Base-by-base conservation (phyloP, 2,113 vertebrate species). In the Toxostoma redivivum region DNA sequence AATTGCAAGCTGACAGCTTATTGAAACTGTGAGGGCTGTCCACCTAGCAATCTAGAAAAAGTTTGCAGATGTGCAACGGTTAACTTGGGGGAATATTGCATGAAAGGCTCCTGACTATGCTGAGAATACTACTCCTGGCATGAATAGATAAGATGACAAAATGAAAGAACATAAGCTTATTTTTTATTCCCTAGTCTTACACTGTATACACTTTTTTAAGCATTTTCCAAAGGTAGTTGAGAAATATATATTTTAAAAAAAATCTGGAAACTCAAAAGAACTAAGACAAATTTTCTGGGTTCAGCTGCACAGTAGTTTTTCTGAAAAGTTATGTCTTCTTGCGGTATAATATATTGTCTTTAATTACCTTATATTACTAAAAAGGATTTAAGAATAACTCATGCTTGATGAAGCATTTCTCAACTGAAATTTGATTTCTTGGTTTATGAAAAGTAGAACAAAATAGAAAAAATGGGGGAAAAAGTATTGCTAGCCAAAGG, bases 341-440 rank as follows among this genome's bases (percentile, higher is more conserved):
- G 16, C 48, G 45, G 33, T 79, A 60, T 54, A 88, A 27, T 65
- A 76, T 70, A 91, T 94, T 94, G 5, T 18, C 35, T 94, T 79
- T 81, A 51, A 91, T 85, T 82, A 25, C 15, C 62, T 94, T 95
- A 61, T 62, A 94, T 67, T 86, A 56, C 37, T 81, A 53, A 12
- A 90, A 91, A 92, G 18, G 94, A 74, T 77, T 54, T 86, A 40
- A 90, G 37, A 83, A n/a, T 83, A 81, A 87, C 74, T 87, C 54
- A 80, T 48, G 11, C n/a, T 85, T 84, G 70, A 86, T 94, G 66
- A 94, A 95, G 58, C 35, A 67, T 9, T 88, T 96, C 95, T 89
- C 58, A 89, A 51, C 2, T 76, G 53, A 84, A 62, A 94, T 92
- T 92, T 96, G 45, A 90, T 96, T 94, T 94, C 40, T 88, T 73